Base-by-base conservation (phyloP, 1,140 invertebrate species). In the Glossosoma conforme region DNA sequence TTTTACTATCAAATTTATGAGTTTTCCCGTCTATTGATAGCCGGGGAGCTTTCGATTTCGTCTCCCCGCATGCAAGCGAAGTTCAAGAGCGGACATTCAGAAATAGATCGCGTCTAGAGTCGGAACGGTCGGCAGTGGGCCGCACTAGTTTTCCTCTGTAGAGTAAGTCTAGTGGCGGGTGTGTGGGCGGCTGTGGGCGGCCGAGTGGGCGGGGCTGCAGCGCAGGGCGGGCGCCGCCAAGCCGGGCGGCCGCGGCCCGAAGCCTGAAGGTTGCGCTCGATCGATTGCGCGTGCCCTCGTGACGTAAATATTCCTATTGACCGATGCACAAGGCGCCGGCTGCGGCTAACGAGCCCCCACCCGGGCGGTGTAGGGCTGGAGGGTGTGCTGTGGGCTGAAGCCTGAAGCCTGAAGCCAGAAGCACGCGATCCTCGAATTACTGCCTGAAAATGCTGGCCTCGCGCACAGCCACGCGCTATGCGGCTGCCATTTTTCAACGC, bases 231-330 rank as follows among this genome's bases (percentile, higher is more conserved):
- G 15, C 4, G 22, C 9, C 10, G 46, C 11, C 44, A 28, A 24
- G 21, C n/a, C 8, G 10, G 25, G 22, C 11, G 43, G 38, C 22
- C 38, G 24, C 18, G 41, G 54, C 17, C 54, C 44, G 54, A 49
- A 44, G 48, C 21, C 40, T 47, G 48, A 48, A 52, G 48, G 54
- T 52, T 56, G 54, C 49, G 49, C 54, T 47, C 43, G 49, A 56
- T 56, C 54, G 54, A 56, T 56, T 56, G 44, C 54, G 25, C 44
- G 54, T 44, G 49, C 33, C 54, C 49, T 44, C 54, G 48, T 56
- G 54, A 56, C 54, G 54, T 47, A 52, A 52, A 47, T 52, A 48
- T 56, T 36, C 54, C 54, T 52, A 56, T 56, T 56, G 54, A 56
- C 54, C 54, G 49, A 52, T 56, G 54, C 54, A 56, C 54, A 45